Evolutionary conservation across 2,888 invertebrate species (phyloP), one percentile per base, ranked within the genome.

Genomic region (Rugalucina vietnamica): DNA sequence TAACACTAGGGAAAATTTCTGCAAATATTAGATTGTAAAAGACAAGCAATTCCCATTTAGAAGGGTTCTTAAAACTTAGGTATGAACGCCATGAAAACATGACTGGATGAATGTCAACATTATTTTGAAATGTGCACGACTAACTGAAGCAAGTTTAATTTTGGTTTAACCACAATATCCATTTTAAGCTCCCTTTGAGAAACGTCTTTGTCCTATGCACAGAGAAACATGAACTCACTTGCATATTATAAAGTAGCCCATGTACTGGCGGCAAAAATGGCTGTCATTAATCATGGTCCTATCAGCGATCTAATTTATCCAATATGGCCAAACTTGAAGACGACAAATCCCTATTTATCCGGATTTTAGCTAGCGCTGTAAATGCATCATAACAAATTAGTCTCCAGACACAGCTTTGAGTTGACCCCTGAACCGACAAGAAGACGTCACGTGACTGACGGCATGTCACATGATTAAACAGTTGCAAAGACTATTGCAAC

Each of bases 321-420:
- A 32, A 37, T 65, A 37, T 69, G 79, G 79, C 77, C 82, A 50
- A 37, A 80, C 71, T 79, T 80, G 80, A 82, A 60, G 72, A 72
- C 74, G 60, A 76, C 79, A 78, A 76, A 85, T 82, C 82, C 72
- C 65, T 74, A 69, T 76, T 77, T 73, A 82, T 82, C 82, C 82
- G 70, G 74, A 21, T 82, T 82, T 76, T 82, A 81, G 73, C 79
- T n/a, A 71, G 78, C 60, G 50, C 76, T 81, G 71, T 60, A 71
- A 70, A 54, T 69, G 70, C 70, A 50, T 57, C 65, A 71, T 78
- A 60, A 73, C 81, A 75, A 81, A 79, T 70, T 76, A 69, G 72
- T 76, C 71, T 69, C 81, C 74, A 39, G 75, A 81, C 72, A 76
- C 79, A 65, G 39, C 81, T 77, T n/a, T 76, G 85, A 78, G 81